Conservation (phyloP, 2,797 vertebrate genomes). For the Macropus fuliginosus region DNA sequence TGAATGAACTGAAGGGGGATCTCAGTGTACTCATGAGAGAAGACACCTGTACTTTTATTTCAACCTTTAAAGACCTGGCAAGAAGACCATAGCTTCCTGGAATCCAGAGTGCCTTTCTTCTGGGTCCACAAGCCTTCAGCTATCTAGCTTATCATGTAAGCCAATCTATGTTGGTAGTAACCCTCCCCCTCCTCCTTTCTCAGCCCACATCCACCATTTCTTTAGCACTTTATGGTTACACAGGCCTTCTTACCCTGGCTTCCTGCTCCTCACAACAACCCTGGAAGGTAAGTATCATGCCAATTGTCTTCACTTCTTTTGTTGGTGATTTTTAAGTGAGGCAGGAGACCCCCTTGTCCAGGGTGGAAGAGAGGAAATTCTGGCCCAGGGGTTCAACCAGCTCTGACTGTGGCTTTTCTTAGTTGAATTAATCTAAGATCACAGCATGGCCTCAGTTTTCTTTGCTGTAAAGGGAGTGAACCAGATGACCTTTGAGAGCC, state of each 20-base stretch:
- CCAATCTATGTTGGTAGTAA: not conserved
- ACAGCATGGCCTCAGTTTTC: not conserved
- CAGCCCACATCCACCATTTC: not conserved
- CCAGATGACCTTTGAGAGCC: not conserved
- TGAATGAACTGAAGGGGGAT: not conserved
- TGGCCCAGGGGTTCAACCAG: not conserved
- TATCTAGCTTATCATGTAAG: not conserved
- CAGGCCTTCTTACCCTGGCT: not conserved
- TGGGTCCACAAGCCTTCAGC: not conserved
- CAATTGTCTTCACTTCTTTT: not conserved
- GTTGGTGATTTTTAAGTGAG: not conserved
- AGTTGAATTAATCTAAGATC: not conserved
- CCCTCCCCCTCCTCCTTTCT: not conserved
- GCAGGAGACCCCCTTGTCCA: not conserved
- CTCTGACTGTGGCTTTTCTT: not conserved
- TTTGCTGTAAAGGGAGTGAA: not conserved
- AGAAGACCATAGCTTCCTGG: not conserved
- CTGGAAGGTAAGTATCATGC: not conserved
- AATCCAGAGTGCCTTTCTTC: not conserved
- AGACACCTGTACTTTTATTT: not conserved
- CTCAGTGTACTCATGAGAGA: not conserved
- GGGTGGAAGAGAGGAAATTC: not conserved
- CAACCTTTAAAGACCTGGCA: not conserved
- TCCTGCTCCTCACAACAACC: not conserved
- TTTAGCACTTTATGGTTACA: not conserved